phyloP scores from a whole-genome alignment of 2,888 invertebrate species.

The Sinhomidia bicolor region DNA sequence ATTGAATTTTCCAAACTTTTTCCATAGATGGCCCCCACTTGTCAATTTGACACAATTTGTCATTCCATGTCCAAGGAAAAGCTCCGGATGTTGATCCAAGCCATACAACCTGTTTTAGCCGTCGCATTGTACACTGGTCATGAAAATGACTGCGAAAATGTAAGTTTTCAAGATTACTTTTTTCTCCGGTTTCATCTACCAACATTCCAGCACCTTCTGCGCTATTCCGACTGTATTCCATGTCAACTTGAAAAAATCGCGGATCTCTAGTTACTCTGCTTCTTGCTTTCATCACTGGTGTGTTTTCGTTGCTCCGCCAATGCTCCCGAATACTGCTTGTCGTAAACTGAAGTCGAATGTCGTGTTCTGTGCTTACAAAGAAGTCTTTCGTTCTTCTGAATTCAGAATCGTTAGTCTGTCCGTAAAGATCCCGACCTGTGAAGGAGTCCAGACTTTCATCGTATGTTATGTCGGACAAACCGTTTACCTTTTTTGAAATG shows the following conservation, averaged over 20 bases:
- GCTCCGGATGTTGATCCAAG: slow-evolving; percentile 23
- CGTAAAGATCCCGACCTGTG: not conserved
- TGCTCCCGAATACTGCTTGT: not conserved
- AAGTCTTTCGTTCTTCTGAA: not conserved
- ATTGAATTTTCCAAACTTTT: slow-evolving; percentile 38
- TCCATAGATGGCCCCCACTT: not conserved
- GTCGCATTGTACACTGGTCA: not conserved
- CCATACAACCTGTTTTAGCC: not conserved
- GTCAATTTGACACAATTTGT: slow-evolving; percentile 7
- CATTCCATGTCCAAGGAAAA: slow-evolving; percentile 58
- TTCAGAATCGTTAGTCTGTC: no score
- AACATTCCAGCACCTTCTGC: not conserved
- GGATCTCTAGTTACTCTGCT: not conserved
- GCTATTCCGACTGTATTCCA: not conserved
- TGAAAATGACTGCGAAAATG: not conserved
- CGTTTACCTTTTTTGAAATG: no score
- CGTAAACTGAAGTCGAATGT: not conserved
- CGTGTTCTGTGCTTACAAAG: not conserved
- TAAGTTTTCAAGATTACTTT: no score
- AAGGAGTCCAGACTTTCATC: not conserved
- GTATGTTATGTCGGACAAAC: slow-evolving; percentile 7
- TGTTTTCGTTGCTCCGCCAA: not conserved
- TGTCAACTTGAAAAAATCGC: not conserved
- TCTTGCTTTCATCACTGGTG: not conserved
- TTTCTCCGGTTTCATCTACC: no score